Conservation (phyloP, 2,113 vertebrate genomes). For the Asarcornis scutulata region DNA sequence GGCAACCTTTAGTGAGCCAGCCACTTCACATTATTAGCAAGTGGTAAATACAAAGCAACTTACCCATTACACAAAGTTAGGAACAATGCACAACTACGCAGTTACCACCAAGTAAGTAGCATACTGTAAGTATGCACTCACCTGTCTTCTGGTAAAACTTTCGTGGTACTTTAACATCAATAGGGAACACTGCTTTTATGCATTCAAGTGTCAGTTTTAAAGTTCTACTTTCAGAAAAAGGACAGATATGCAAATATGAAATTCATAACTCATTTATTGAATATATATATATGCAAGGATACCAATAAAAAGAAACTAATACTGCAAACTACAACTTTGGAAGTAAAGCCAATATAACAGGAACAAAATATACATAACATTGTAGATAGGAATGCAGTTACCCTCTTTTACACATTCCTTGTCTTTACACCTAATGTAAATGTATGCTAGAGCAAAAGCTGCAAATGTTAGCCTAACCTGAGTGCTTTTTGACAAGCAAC, state of each 20-base stretch:
- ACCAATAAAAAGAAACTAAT: conserved; percentile 82
- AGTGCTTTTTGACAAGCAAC: conserved; percentile 76
- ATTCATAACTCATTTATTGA: conserved; percentile 81
- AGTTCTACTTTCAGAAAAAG: conserved; percentile 62
- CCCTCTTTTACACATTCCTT: conserved; percentile 76
- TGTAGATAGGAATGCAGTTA: conserved; percentile 77
- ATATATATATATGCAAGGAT: conserved; percentile 79
- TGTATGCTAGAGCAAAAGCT: conserved; percentile 74
- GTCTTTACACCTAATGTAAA: conserved; percentile 75
- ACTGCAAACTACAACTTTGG: conserved; percentile 81
- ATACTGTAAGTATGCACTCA: background rate
- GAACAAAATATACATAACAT: conserved; percentile 82
- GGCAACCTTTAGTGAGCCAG: background rate
- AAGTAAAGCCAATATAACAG: conserved; percentile 83
- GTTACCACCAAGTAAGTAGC: background rate
- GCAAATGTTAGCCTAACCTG: conserved; percentile 67
- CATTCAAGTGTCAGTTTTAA: background rate
- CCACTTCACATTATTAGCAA: background rate
- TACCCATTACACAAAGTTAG: background rate
- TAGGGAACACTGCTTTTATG: background rate
- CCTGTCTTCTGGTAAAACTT: background rate
- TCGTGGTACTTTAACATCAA: background rate
- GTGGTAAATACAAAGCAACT: background rate
- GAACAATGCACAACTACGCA: background rate
- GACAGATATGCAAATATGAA: conserved; percentile 74